Base-by-base conservation (phyloP, 2,113 vertebrate species). In the Seriola dumerili region DNA sequence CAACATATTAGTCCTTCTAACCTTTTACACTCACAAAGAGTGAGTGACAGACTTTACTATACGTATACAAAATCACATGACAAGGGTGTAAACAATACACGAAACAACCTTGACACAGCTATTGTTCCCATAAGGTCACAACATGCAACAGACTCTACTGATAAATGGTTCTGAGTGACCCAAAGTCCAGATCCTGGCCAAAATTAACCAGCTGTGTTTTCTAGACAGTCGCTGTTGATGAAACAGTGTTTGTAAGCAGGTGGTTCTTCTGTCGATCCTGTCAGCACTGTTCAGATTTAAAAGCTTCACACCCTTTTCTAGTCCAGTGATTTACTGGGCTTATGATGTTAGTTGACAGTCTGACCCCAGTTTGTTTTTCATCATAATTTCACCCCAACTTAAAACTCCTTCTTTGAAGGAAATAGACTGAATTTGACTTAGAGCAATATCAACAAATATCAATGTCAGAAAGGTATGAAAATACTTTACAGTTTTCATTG, bases 211-310 rank as follows among this genome's bases (percentile, higher is more conserved):
- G 21, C n/a, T 23, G 11, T 23, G n/a, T 25, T 57, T 57, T 57
- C 54, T 54, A 21, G 52, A 46, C 38, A 38, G 63, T 50, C 42
- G 21, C 44, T 70, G 48, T 44, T 64, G n/a, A 54, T n/a, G n/a
- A 40, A 62, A 40, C 66, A 54, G n/a, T 19, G 16, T 55, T 64
- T 29, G 46, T 71, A 65, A 46, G 59, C 38, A 57, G 19, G 32
- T 54, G 36, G 36, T 46, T 40, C 34, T n/a, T 72, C n/a, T 29
- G 59, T 21, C 16, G 25, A 72, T 72, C 50, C 59, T 72, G 59
- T 72, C 78, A 73, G 13, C 70, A n/a, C 52, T 11, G 21, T 14
- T 67, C 16, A 67, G 40, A 73, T 80, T 80, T 73, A 67, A 67
- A 80, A 25, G 68, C 61, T 72, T 80, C 50, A 58, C 38, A 73